Base-by-base conservation (phyloP, 2,113 vertebrate genomes). In the Alaudala cheleensis region DNA sequence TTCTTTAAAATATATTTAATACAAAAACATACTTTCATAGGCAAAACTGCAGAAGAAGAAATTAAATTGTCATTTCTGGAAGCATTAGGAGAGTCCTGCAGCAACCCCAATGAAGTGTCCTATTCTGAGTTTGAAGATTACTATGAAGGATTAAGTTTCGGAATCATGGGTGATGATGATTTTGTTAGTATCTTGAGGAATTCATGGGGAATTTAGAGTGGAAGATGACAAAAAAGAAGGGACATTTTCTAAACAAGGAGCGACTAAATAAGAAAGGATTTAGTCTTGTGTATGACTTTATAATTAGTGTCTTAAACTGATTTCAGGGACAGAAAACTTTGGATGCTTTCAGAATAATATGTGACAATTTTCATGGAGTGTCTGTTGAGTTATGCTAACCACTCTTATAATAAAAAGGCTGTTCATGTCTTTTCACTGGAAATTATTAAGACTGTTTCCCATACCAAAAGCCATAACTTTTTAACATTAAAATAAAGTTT, bases 101-200 rank as follows among this genome's bases (percentile, higher is more conserved):
- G 77, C 92, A 97, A 96, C 50, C 80, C 95, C 42, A 95, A 33
- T 49, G 97, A 98, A 91, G 97, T 99, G 34, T 97, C 97, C 5
- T 99, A 98, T 53, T 94, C 97, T 42, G 98, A 98, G 95, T 99
- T 99, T 74, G 98, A 98, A 97, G 98, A 98, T 96, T 98, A 98
- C 92, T 98, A 98, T 80, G 98, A 99, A 97, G 98, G 98, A 70
- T 94, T 99, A 93, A 99, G 98, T 95, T 73, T 97, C 58, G 98
- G 89, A 88, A 97, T 98, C 31, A 5, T 40, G 62, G 70, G 74
- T 49, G 98, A 98, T 81, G 97, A 98, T 95, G 98, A 98, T 90
- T 99, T 98, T 97, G 93, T 97, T 94, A 98, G 92, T 86, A 93
- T 98, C 47, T 92, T 99, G 93, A 91, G 95, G 85, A 98, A 91